These are phyloP conservation scores for Rhopilema esculentum DNA, from an alignment of 30 jellyfish, hydroid and myxozoan species.

Conservation along the genomic window DNA sequence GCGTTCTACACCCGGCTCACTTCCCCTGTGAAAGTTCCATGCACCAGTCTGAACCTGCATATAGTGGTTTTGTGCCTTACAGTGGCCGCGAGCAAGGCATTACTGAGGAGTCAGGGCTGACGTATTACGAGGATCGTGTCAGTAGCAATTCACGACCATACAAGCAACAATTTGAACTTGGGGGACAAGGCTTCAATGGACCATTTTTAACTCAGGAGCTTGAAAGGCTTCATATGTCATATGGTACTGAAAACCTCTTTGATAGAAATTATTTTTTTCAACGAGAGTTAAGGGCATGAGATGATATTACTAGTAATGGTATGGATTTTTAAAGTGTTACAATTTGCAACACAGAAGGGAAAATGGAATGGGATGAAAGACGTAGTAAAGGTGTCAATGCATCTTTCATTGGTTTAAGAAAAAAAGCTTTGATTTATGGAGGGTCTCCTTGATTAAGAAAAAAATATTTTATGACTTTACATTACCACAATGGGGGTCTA, in stretches of 20 bases:
- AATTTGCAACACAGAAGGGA: too few species aligned
- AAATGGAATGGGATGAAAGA: too few species aligned
- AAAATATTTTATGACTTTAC: too few species aligned
- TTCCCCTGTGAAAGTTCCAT: constrained; percentile 56
- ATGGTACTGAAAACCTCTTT: constrained; percentile 58
- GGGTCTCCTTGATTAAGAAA: too few species aligned
- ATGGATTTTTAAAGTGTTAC: too few species aligned
- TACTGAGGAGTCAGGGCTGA: constrained; percentile 33
- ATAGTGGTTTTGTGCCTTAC: constrained; percentile 12
- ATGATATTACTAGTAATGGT: too few species aligned
- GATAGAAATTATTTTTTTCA: constrained; percentile 54
- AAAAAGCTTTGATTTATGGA: too few species aligned
- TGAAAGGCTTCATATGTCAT: constrained; percentile 66
- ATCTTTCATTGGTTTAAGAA: too few species aligned
- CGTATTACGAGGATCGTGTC: constrained; percentile 61
- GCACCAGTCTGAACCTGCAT: neutral
- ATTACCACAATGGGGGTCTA: too few species aligned
- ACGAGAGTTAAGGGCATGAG: constrained; percentile 53
- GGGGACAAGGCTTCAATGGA: constrained; percentile 44
- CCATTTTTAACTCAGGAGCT: constrained; percentile 69
- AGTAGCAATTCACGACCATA: constrained; percentile 12
- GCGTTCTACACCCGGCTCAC: constrained; percentile 26
- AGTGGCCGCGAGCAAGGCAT: constrained; percentile 31
- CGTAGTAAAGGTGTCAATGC: too few species aligned
- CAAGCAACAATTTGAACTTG: constrained; percentile 50